phyloP scores from a whole-genome alignment of 2,797 vertebrate genomes.

The Rhinella marina region DNA sequence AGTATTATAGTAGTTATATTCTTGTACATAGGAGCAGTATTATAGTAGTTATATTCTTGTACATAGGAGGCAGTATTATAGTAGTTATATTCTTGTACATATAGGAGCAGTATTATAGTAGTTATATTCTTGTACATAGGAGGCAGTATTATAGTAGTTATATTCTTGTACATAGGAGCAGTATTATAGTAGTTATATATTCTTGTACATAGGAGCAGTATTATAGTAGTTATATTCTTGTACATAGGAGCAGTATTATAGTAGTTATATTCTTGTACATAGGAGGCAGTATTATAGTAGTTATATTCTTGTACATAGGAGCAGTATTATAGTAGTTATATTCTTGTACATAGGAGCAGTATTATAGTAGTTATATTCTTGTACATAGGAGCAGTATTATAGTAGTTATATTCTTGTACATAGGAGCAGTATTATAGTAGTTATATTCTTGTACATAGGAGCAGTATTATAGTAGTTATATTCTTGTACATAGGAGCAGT shows the following conservation, averaged over 20 bases:
- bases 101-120: no score
- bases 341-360: not conserved
- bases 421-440: not conserved
- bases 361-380: constrained; percentile 6
- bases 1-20: not conserved
- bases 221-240: no score
- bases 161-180: not conserved
- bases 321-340: constrained; percentile 8
- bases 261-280: constrained; percentile 20
- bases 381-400: constrained; percentile 4
- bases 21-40: no score
- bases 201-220: not conserved
- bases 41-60: no score
- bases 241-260: constrained; percentile 8
- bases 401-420: not conserved
- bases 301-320: constrained; percentile 5
- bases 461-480: no score
- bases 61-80: not conserved
- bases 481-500: no score
- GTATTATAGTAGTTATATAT: constrained; percentile 1
- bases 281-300: not conserved
- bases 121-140: no score
- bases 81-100: no score
- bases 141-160: not conserved
- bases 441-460: not conserved